phyloP scores from a whole-genome alignment of 2,797 vertebrate genomes.

The Heliangelus exortis region DNA sequence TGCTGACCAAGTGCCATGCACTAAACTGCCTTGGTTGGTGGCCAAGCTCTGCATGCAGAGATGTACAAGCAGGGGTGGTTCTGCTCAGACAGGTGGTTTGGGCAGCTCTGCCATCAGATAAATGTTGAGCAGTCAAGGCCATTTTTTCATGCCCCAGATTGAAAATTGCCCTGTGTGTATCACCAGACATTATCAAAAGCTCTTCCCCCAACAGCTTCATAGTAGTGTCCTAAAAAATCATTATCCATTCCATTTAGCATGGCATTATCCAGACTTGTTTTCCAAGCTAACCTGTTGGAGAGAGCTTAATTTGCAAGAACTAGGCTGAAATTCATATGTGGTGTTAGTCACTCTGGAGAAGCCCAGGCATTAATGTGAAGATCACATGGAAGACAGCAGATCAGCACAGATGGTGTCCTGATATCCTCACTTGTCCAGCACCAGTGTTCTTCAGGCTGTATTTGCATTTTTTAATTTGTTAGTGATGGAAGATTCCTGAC shows the following conservation, averaged over 20 bases:
- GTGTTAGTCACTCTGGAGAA: background rate
- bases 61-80: background rate
- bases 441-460: background rate
- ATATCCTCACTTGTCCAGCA: background rate
- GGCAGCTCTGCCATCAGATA: background rate
- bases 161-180: background rate
- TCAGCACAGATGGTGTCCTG: background rate
- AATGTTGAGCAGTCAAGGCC: background rate
- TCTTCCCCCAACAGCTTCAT: background rate
- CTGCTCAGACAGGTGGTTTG: background rate
- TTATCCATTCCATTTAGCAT: background rate
- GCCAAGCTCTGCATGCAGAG: background rate
- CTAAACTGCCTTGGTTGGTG: background rate
- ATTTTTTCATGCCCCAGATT: background rate
- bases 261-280: background rate
- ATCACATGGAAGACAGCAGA: background rate
- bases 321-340: background rate
- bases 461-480: background rate
- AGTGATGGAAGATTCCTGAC: background rate
- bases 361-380: background rate
- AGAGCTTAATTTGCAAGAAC: background rate
- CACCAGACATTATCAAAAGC: rapidly evolving
- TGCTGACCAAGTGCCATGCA: background rate
- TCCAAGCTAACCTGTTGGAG: background rate
- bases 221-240: background rate